phyloP scores from a whole-genome alignment of 1,140 invertebrate species.

The Papilio polytes region DNA sequence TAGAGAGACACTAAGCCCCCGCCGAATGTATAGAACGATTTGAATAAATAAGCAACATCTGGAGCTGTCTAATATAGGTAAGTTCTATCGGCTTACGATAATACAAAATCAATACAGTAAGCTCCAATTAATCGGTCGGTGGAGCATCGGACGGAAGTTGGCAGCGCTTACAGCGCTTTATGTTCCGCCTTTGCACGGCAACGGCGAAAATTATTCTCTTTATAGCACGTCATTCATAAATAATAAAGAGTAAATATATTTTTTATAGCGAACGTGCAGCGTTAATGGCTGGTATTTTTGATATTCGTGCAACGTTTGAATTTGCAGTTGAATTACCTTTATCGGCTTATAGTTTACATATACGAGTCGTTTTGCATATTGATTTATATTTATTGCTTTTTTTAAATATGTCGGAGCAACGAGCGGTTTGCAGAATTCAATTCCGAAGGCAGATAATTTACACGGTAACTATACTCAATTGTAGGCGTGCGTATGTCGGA shows the following conservation, averaged over 20 bases:
- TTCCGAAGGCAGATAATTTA: too few relatives aligned
- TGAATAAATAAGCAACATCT: conserved; percentile 68
- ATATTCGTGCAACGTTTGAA: conserved; percentile 14
- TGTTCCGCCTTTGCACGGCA: conserved; percentile 41
- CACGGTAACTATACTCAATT: too few relatives aligned
- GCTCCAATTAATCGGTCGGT: conserved; percentile 70
- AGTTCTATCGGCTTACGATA: conserved; percentile 70
- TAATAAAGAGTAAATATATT: conserved; percentile 27
- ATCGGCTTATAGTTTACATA: background rate
- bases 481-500: too few relatives aligned
- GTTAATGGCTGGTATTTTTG: conserved; percentile 24
- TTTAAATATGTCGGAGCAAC: too few relatives aligned
- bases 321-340: conserved; percentile 1
- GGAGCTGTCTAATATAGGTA: conserved; percentile 64
- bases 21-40: conserved; percentile 50
- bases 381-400: background rate
- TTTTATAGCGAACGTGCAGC: conserved; percentile 22
- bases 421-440: too few relatives aligned
- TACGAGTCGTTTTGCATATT: background rate
- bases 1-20: conserved; percentile 50
- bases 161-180: conserved; percentile 49
- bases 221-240: conserved; percentile 36
- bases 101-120: conserved; percentile 80
- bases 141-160: conserved; percentile 52
- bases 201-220: conserved; percentile 42